Evolutionary conservation across 1,140 invertebrate genomes (phyloP).

Genomic region (Dysdera silvatica): DNA sequence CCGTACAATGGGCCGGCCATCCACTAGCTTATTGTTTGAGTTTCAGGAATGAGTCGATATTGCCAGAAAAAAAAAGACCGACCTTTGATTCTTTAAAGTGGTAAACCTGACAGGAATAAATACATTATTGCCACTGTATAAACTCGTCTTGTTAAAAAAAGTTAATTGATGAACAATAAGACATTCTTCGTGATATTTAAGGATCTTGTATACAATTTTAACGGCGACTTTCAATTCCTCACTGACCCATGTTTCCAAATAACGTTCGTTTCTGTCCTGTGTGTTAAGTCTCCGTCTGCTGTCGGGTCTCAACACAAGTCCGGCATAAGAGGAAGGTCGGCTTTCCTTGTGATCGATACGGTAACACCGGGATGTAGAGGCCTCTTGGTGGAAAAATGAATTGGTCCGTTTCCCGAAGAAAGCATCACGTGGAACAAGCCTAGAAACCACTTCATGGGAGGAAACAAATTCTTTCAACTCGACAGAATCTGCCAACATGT

Average conservation of each 20-base stretch:
- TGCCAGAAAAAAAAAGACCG: conserved; percentile 28
- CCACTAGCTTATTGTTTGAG: conserved; percentile 14
- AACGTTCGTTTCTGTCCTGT: background rate
- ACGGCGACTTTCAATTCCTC: no score
- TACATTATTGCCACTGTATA: no score
- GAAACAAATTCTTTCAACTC: no score
- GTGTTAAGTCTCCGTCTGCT: background rate
- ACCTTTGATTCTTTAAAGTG: conserved; percentile 21
- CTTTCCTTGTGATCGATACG: background rate
- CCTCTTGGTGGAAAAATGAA: background rate
- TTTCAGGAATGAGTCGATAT: conserved; percentile 34
- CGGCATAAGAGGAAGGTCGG: conserved; percentile 1
- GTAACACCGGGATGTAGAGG: background rate
- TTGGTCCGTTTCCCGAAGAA: no score
- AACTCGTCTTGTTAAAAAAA: no score
- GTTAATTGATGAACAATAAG: no score
- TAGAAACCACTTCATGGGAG: no score
- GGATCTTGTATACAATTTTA: no score
- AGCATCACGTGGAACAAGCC: no score
- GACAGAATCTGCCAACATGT: no score
- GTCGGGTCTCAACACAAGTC: background rate
- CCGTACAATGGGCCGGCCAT: background rate
- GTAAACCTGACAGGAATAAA: no score
- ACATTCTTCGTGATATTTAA: no score
- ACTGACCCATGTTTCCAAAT: background rate